Evolutionary conservation across 2,113 vertebrate species (phyloP), one percentile per base, ranked within the genome.

Genomic region (Myotis davidii): DNA sequence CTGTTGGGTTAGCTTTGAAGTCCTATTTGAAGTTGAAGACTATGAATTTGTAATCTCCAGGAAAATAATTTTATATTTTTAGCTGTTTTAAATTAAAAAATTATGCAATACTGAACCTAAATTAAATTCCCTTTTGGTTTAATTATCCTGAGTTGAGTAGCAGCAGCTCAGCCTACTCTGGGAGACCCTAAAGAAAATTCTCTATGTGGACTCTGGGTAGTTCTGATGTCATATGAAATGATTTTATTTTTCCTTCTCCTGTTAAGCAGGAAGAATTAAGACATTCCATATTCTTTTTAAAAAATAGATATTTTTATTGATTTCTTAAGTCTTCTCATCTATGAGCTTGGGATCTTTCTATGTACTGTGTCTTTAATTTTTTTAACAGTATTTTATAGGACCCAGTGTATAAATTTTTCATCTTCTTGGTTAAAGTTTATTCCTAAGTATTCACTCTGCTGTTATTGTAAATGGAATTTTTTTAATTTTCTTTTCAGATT

Each of bases 21-120:
- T 65, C 17, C 21, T 86, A 3, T 59, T 87, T 87, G 76, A 94
- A 91, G 23, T 72, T 93, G 23, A 76, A 95, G 52, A 29, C 65
- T 84, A 3, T 79, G 76, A 86, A 84, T 88, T 91, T 96, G 17
- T 94, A 88, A 50, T 89, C 34, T 86, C 12, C 32, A 91, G 94
- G 70, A 72, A 92, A 78, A 79, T 59, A 61, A 45, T 34, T 59
- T 10, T 82, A 4, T 93, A 20, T 89, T 89, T 85, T 64, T 59
- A 39, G 13, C n/a, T 90, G 3, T 82, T 39, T 90, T 78, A 11
- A 94, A 34, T 92, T 77, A 65, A 56, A 94, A 90, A n/a, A 37
- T 86, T 25, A 90, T 92, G 27, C 14, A 72, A 54, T 74, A 84
- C 54, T 77, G 14, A 90, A 20, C 34, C 11, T 67, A 56, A 92